Percentiles rank a stretch among this genome's conserved stretches.
These are phyloP conservation scores for Pachliopta kotzebuea DNA, from an alignment of 2,888 invertebrate species.

Conservation along the genomic window DNA sequence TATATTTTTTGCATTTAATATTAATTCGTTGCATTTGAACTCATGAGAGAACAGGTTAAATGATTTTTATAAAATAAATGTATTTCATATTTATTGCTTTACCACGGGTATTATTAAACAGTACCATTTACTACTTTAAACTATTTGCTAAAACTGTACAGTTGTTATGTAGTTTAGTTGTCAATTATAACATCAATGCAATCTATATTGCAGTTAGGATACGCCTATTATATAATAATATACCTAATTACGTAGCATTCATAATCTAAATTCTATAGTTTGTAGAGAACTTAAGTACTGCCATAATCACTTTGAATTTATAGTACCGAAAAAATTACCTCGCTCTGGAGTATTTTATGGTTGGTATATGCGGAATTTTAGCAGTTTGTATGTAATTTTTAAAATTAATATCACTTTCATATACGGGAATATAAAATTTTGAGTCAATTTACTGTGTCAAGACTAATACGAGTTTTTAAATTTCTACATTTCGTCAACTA, in stretches of 20 bases:
- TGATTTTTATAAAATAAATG: conserved; percentile 13
- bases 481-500: conserved; percentile 46
- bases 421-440: conserved; percentile 30
- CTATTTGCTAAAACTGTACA: conserved; percentile 45
- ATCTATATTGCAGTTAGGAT: conserved; percentile 29
- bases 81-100: conserved; percentile 35
- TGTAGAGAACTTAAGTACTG: conserved; percentile 6
- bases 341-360: conserved; percentile 8
- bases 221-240: conserved; percentile 17
- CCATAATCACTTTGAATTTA: conserved; percentile 7
- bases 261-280: conserved; percentile 15
- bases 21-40: not conserved
- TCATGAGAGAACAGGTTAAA: not conserved
- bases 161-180: conserved; percentile 65
- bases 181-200: conserved; percentile 16
- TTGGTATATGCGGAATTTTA: conserved; percentile 17
- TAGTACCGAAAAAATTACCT: conserved; percentile 4
- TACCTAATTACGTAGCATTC: conserved; percentile 3
- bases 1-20: not conserved
- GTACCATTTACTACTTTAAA: conserved; percentile 36
- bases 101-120: conserved; percentile 46
- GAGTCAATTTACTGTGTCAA: conserved; percentile 60
- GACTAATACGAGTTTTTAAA: conserved; percentile 56
- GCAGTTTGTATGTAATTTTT: conserved; percentile 30
- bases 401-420: conserved; percentile 3